Evolutionary conservation across 2,888 invertebrate species (phyloP).

Genomic region (Nomada hirtipes): DNA sequence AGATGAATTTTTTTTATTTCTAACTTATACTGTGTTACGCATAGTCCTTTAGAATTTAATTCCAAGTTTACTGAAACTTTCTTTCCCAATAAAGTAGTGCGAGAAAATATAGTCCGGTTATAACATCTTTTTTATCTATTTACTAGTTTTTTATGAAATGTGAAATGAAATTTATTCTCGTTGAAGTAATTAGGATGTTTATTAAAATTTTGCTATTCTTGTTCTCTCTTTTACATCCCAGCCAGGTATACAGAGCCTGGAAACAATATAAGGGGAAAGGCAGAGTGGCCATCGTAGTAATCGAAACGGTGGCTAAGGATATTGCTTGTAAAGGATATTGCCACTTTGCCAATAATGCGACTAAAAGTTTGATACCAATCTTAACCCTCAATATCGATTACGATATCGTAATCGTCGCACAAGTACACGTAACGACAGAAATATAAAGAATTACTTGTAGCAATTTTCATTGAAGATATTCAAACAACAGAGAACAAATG

Average conservation of each 20-base stretch:
- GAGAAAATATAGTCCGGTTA: neutral
- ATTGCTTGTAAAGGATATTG: constrained; percentile 16
- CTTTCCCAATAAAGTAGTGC: neutral
- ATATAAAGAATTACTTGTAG: neutral
- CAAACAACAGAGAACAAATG: neutral
- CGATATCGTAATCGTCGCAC: constrained; percentile 1
- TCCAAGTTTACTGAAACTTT: no score
- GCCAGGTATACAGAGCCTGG: neutral
- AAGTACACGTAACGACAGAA: neutral
- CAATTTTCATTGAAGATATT: neutral
- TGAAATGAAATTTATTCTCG: neutral
- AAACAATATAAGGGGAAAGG: neutral
- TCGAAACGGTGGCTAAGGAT: constrained; percentile 2
- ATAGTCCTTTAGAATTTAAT: no score
- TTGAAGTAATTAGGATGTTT: neutral
- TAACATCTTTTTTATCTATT: neutral
- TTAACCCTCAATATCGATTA: constrained; percentile 13
- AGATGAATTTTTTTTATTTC: no score
- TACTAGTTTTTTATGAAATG: neutral
- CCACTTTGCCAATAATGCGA: constrained; percentile 18
- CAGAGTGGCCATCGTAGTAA: neutral
- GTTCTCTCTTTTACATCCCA: no score
- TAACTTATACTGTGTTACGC: no score
- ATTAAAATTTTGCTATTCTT: neutral
- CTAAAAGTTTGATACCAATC: neutral